Conservation (phyloP, 2,888 invertebrate species). For the Drosophila kuntzei region DNA sequence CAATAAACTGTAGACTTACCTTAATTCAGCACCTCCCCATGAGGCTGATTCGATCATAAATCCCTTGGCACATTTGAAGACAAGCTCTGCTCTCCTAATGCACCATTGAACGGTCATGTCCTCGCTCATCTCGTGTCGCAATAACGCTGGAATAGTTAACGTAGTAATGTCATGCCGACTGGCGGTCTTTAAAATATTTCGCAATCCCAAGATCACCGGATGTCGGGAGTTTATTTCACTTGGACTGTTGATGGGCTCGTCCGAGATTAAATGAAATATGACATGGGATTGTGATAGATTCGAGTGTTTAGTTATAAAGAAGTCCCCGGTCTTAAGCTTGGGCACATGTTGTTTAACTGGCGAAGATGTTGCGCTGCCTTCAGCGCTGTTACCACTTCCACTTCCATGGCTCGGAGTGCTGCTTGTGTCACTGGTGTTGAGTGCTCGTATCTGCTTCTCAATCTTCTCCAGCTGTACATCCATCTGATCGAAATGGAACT, state of each 20-base stretch:
- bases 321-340: constrained; percentile 92
- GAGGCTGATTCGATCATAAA: constrained; percentile 99
- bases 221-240: constrained; percentile 98
- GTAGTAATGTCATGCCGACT: constrained; percentile 97
- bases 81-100: constrained; percentile 96
- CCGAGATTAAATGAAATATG: constrained; percentile 97
- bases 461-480: constrained; percentile 94
- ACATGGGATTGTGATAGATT: constrained; percentile 97
- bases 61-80: constrained; percentile 99
- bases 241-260: constrained; percentile 89
- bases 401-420: constrained; percentile 61
- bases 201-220: constrained; percentile 96
- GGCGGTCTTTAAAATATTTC: constrained; percentile 98
- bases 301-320: constrained; percentile 94
- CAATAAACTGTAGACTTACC: constrained; percentile 86
- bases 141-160: constrained; percentile 95
- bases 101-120: constrained; percentile 99
- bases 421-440: constrained; percentile 61
- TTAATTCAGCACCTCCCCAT: constrained; percentile 95
- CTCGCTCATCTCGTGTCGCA: constrained; percentile 97
- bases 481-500: constrained; percentile 93
- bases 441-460: constrained; percentile 87
- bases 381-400: constrained; percentile 50
- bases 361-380: constrained; percentile 71
- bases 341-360: constrained; percentile 85